These are phyloP conservation scores for Podilymbus podiceps DNA, from an alignment of 2,113 vertebrate genomes.

Conservation along the genomic window DNA sequence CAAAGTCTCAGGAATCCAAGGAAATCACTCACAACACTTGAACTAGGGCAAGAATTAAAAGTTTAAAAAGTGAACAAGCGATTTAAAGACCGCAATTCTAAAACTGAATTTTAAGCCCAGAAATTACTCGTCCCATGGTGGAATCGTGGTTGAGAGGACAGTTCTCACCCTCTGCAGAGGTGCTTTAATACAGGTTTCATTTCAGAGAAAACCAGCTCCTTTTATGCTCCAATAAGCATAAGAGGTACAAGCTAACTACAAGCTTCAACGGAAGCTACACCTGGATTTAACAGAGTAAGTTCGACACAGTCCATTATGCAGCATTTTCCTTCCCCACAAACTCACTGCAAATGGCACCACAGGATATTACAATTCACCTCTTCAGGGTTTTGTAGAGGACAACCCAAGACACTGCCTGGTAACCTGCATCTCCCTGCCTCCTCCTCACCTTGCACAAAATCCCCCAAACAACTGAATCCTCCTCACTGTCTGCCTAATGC, in stretches of 20 bases:
- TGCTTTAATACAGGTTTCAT: background rate
- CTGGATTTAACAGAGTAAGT: background rate
- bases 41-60: background rate
- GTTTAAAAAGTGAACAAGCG: background rate
- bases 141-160: accelerated
- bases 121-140: background rate
- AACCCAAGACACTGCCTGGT: background rate
- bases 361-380: background rate
- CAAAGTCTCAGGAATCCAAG: background rate
- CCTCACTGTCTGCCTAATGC: background rate
- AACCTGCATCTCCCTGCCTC: background rate
- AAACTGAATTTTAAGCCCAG: background rate
- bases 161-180: background rate
- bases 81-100: background rate
- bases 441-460: accelerated
- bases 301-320: background rate
- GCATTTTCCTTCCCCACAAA: background rate
- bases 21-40: accelerated
- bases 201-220: background rate
- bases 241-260: background rate
- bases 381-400: background rate
- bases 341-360: background rate
- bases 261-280: background rate
- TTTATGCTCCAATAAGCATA: background rate
- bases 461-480: background rate